phyloP scores from a whole-genome alignment of 2,888 invertebrate genomes.

The Noctua fimbriata region DNA sequence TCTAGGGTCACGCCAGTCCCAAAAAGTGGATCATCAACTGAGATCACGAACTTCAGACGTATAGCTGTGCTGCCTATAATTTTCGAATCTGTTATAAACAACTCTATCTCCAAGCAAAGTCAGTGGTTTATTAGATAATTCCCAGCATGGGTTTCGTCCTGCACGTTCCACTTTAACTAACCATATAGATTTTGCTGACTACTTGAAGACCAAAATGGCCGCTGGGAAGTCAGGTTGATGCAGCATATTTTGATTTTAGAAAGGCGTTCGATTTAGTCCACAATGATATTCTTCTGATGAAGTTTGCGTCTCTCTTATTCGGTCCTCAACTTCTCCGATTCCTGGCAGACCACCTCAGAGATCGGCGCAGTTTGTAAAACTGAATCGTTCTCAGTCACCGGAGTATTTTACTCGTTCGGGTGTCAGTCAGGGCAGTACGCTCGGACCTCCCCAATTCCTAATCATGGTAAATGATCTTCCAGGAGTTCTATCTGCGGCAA shows the following conservation, averaged over 20 bases:
- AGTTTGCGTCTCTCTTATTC: background rate
- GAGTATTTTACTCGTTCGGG: too few relatives aligned
- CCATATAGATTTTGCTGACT: conserved; percentile 1
- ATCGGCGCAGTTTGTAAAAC: background rate
- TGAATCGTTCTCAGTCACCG: too few relatives aligned
- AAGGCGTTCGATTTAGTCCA: background rate
- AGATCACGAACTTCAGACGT: background rate
- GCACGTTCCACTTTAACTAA: background rate
- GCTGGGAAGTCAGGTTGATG: background rate
- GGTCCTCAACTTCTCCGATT: background rate
- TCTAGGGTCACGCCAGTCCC: background rate
- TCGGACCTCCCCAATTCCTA: too few relatives aligned
- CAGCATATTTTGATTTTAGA: conserved; percentile 5
- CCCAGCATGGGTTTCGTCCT: conserved; percentile 3
- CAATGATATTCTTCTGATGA: conserved; percentile 5
- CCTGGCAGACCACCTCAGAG: background rate
- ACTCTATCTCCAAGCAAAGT: background rate
- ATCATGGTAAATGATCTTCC: too few relatives aligned
- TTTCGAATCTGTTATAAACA: background rate
- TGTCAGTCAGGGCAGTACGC: too few relatives aligned
- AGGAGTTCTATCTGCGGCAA: too few relatives aligned
- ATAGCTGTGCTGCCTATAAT: too few relatives aligned
- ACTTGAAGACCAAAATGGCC: background rate
- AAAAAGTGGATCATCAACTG: background rate
- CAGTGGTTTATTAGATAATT: background rate